Evolutionary conservation across 92 coral and sea anemone species (phyloP).

Genomic region (Anthopleura xanthogrammica): DNA sequence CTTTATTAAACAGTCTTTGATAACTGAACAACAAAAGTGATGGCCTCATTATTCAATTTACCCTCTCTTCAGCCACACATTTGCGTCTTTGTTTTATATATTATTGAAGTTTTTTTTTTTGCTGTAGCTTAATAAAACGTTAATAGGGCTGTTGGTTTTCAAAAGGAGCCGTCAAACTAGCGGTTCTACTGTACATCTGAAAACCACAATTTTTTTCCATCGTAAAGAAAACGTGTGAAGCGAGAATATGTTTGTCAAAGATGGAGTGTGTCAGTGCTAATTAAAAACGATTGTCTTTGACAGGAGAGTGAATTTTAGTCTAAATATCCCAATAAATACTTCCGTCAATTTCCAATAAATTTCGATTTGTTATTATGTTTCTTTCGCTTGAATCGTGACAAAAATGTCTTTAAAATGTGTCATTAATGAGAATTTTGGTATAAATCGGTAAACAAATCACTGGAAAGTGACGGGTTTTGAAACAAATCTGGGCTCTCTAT

Average conservation of each 20-base stretch:
- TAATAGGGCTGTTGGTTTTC: constrained; percentile 9
- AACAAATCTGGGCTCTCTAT: constrained; percentile 13
- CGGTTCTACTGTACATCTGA: constrained; percentile 1
- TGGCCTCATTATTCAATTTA: constrained; percentile 9
- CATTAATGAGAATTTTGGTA: constrained; percentile 21
- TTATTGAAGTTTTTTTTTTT: background rate
- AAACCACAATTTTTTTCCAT: constrained; percentile 13
- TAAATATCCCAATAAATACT: constrained; percentile 36
- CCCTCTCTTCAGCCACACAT: constrained; percentile 9
- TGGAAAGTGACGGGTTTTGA: constrained; percentile 24
- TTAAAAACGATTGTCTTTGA: constrained; percentile 18
- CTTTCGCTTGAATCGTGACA: constrained; percentile 25
- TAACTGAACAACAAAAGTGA: constrained; percentile 16
- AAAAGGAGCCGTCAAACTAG: constrained; percentile 4
- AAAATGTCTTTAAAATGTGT: constrained; percentile 23
- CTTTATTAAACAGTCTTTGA: constrained; percentile 32
- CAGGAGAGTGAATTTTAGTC: constrained; percentile 24
- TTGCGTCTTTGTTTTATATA: background rate
- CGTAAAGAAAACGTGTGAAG: constrained; percentile 33
- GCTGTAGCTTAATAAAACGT: constrained; percentile 14
- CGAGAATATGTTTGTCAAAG: constrained; percentile 22
- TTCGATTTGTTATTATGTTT: constrained; percentile 23
- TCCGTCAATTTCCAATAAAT: constrained; percentile 29
- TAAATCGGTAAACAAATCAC: constrained; percentile 18
- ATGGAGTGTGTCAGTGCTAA: constrained; percentile 16